Evolutionary conservation across 2,797 vertebrate genomes (phyloP).

Genomic region (Sebastolobus altivelis): DNA sequence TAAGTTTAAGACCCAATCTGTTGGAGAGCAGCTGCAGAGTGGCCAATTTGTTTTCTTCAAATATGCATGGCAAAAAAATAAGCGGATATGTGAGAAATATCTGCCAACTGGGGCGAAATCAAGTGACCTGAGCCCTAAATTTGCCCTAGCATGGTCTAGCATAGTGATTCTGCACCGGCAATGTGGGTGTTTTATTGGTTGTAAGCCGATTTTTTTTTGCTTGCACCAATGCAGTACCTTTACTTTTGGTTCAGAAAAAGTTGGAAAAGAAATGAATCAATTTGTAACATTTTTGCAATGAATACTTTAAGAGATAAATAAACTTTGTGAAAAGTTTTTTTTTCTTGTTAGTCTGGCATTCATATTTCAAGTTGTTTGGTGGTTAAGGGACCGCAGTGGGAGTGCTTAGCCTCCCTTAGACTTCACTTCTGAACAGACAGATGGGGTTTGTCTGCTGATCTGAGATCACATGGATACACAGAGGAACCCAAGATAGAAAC

Average conservation of each 20-base stretch:
- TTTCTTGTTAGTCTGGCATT: neutral
- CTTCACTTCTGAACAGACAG: neutral
- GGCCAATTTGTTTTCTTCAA: neutral
- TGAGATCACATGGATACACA: neutral
- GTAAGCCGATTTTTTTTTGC: neutral
- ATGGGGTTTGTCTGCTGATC: neutral
- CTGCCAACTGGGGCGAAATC: neutral
- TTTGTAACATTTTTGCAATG: neutral
- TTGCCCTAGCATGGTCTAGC: neutral
- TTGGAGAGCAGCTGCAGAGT: slow-evolving; percentile 12
- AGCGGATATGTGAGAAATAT: neutral
- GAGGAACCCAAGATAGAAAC: neutral
- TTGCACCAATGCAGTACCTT: neutral
- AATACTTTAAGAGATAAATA: neutral
- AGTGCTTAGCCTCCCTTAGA: too few species aligned
- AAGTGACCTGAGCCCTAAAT: neutral
- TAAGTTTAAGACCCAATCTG: slow-evolving; percentile 21
- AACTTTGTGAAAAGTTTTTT: neutral
- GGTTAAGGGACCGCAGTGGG: neutral
- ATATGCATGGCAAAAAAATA: neutral
- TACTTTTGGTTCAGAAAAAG: neutral
- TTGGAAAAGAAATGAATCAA: neutral
- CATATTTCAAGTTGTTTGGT: slow-evolving; percentile 5
- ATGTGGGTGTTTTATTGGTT: neutral
- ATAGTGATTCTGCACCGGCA: neutral